phyloP scores from a whole-genome alignment of 2,797 vertebrate genomes.

The Etheostoma perlongum region DNA sequence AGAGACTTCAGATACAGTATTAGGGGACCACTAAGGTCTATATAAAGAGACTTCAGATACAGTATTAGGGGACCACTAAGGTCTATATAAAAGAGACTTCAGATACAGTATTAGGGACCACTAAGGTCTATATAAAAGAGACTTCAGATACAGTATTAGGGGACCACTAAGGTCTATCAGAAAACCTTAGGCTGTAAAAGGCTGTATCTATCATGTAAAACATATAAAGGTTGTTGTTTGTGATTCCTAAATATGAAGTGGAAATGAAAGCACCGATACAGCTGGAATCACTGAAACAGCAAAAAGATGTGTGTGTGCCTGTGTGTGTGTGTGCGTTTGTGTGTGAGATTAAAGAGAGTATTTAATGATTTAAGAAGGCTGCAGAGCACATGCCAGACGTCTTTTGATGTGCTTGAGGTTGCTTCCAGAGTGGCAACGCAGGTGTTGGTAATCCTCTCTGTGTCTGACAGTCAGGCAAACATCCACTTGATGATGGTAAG shows the following conservation, averaged over 20 bases:
- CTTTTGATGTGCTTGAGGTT: constrained; percentile 62
- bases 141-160: too few species aligned
- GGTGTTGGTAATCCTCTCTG: constrained; percentile 38
- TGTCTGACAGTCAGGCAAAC: constrained; percentile 41
- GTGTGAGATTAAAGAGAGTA: constrained; percentile 57
- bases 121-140: too few species aligned
- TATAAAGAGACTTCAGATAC: too few species aligned
- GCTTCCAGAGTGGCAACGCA: constrained; percentile 30
- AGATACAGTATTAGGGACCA: too few species aligned
- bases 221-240: constrained; percentile 1
- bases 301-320: constrained; percentile 18
- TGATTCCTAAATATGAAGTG: neutral
- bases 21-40: too few species aligned
- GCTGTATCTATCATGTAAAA: neutral
- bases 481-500: neutral
- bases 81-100: too few species aligned
- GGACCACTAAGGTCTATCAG: too few species aligned
- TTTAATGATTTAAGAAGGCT: constrained; percentile 64
- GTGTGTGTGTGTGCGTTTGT: constrained; percentile 26
- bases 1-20: too few species aligned
- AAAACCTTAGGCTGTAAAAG: neutral
- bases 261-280: neutral
- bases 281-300: constrained; percentile 31
- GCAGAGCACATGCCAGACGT: constrained; percentile 22
- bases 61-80: too few species aligned